Conservation (phyloP, 2,888 invertebrate genomes). For the Pardosa pseudoannulata region DNA sequence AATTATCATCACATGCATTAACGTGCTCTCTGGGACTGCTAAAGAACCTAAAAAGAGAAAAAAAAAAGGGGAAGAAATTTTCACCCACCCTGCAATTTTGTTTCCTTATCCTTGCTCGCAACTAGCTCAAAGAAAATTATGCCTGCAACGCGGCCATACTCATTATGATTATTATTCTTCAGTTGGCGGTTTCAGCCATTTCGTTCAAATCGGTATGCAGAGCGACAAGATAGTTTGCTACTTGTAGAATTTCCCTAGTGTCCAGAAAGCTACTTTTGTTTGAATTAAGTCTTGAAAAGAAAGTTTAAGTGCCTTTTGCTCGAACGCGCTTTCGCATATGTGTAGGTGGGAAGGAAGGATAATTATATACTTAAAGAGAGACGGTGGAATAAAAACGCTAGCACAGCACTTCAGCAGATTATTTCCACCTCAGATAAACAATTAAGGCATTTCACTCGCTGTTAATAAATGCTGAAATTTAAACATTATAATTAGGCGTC, state of each 20-base stretch:
- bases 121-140: conserved; percentile 17
- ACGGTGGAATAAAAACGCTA: background rate
- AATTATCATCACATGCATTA: conserved; percentile 29
- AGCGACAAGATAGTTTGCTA: background rate
- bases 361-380: conserved; percentile 8
- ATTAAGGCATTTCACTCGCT: background rate
- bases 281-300: conserved; percentile 2
- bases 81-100: conserved; percentile 5
- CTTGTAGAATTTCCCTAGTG: background rate
- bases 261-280: background rate
- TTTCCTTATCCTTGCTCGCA: background rate
- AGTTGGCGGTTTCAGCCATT: conserved; percentile 23
- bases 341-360: background rate
- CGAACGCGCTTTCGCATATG: background rate
- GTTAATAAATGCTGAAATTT: background rate
- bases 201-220: conserved; percentile 10
- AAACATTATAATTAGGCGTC: background rate
- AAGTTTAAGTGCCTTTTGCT: conserved; percentile 1
- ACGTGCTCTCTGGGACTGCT: background rate
- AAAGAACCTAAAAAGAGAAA: background rate
- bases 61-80: background rate
- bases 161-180: conserved; percentile 29
- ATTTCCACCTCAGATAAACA: background rate
- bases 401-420: background rate
- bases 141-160: background rate